Base-by-base conservation (phyloP, 2,113 vertebrate species). In the Myrmecobius fasciatus region DNA sequence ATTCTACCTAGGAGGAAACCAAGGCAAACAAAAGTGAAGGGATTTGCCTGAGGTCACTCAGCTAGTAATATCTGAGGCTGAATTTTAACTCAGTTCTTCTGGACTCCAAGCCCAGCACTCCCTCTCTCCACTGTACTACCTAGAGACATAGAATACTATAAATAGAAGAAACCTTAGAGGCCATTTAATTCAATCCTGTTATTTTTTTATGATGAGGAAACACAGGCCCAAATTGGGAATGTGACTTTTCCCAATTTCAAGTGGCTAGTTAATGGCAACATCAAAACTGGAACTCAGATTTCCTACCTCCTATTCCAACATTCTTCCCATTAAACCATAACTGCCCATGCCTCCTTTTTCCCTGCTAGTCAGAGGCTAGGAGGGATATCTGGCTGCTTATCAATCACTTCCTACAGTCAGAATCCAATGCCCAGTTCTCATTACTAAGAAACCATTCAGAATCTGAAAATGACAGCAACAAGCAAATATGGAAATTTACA, bases 391-490 rank as follows among this genome's bases (percentile, higher is more conserved):
- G 60, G 49, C 3, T 31, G 48, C 48, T 0, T 14, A 46, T 60
- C 26, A 53, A 91, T 48, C 47, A 88, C 0, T 24, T 0, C 52
- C 2, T 25, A 4, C 0, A 56, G 89, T 95, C 97, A 14, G 89
- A 89, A 93, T 46, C 75, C 46, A 92, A 95, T 96, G 94, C 20
- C n/a, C 24, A 10, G 91, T 25, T n/a, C 8, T 49, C 53, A 43
- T 49, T 91, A 51, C 88, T 95, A 51, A 28, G 75, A 91, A 53
- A 94, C 22, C 36, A 36, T 75, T 91, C 53, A 91, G 83, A 0
- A 46, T 94, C 54, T 53, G 43, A 92, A 53, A 88, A 2, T 17
- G n/a, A 67, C 88, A 93, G n/a, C 67, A 83, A 6, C n/a, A 43
- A 83, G 67, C 43, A n/a, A 83, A 83, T 83, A 43, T 24, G 20